Evolutionary conservation across 2,888 invertebrate genomes (phyloP).

Genomic region (Zele albiditarsus): DNA sequence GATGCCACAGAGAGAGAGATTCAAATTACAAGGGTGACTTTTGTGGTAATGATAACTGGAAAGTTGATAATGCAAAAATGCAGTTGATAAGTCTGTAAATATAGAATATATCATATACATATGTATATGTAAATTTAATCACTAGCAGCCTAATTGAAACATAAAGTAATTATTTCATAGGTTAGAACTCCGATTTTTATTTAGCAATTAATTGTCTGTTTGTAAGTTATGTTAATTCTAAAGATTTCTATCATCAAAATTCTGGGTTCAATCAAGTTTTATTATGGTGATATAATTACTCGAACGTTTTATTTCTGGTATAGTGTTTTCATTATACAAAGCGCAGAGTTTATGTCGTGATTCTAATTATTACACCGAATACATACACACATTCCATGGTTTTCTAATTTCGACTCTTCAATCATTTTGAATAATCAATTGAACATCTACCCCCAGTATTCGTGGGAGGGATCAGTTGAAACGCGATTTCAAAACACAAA

Average conservation of each 20-base stretch:
- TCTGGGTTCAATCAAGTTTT: neutral
- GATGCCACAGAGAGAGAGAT: neutral
- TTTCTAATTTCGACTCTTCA: conserved; percentile 9
- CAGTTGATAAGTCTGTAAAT: neutral
- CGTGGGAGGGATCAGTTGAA: too few relatives aligned
- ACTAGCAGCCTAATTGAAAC: neutral
- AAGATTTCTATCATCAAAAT: neutral
- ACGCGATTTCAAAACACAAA: too few relatives aligned
- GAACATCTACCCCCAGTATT: too few relatives aligned
- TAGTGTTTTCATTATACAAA: neutral
- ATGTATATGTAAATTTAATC: neutral
- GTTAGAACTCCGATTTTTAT: neutral
- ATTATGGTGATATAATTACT: neutral
- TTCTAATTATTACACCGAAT: neutral
- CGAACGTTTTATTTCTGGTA: neutral
- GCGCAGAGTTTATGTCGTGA: neutral
- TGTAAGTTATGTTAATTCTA: neutral
- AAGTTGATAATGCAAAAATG: neutral
- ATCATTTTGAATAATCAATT: neutral
- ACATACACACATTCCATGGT: conserved; percentile 34
- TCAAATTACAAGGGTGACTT: neutral
- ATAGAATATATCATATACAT: neutral
- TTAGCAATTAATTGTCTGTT: neutral
- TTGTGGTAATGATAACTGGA: neutral
- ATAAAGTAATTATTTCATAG: neutral